Percentiles rank a stretch among this genome's conserved stretches.
Evolutionary conservation across 2,113 vertebrate species (phyloP).

Genomic region (Xiphorhynchus elegans): DNA sequence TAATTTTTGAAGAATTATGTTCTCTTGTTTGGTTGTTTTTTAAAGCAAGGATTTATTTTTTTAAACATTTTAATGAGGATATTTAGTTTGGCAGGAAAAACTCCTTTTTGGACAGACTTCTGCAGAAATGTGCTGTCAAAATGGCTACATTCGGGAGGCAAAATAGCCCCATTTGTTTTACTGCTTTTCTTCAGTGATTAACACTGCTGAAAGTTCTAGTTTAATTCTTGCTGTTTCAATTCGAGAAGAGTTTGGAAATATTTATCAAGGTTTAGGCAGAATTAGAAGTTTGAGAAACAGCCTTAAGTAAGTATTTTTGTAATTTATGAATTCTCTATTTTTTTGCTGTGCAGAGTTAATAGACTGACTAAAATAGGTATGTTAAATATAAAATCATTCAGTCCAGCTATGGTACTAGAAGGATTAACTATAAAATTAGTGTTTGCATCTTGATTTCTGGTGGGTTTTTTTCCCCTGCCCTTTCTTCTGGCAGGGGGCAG

Average conservation of each 20-base stretch:
- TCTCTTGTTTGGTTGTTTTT: not conserved
- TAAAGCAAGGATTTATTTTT: not conserved
- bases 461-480: fast-evolving
- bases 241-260: not conserved
- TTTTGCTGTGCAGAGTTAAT: not conserved
- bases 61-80: conserved; percentile 55
- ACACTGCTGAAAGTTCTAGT: conserved; percentile 38
- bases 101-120: conserved; percentile 65
- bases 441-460: not conserved
- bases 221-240: conserved; percentile 28
- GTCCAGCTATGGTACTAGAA: not conserved
- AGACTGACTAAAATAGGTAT: not conserved
- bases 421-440: not conserved
- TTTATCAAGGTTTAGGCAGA: not conserved
- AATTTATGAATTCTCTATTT: not conserved
- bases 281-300: not conserved
- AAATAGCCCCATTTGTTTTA: conserved; percentile 40
- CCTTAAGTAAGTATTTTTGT: not conserved
- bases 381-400: not conserved
- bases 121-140: conserved; percentile 29
- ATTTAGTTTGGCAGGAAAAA: conserved; percentile 62
- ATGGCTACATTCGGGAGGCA: not conserved
- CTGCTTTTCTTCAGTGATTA: conserved; percentile 16
- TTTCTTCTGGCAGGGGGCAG: not conserved
- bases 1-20: conserved; percentile 65